Conservation (phyloP, 2,797 vertebrate species). For the Acipenser transmontanus region DNA sequence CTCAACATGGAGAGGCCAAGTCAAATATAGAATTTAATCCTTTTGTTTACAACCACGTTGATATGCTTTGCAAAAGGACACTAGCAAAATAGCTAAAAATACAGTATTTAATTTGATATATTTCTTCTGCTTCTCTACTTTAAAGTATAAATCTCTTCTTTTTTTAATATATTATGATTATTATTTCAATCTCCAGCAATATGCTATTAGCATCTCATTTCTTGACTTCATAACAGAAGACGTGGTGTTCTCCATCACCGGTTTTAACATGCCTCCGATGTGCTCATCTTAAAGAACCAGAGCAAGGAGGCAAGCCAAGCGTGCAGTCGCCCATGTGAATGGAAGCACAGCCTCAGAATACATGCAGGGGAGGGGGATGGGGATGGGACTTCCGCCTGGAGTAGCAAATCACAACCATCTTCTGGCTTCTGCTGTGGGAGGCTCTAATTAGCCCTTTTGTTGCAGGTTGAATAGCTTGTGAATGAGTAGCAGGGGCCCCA, state of each 20-base stretch:
- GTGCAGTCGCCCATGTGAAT: conserved; percentile 39
- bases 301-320: conserved; percentile 59
- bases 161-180: conserved; percentile 32
- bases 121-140: no score
- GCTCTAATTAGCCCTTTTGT: conserved; percentile 72
- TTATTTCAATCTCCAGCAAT: conserved; percentile 57
- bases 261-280: conserved; percentile 51
- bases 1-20: no score
- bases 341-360: conserved; percentile 50
- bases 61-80: no score
- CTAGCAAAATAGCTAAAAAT: no score
- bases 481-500: conserved; percentile 47
- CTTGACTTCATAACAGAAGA: conserved; percentile 63
- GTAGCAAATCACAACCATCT: conserved; percentile 64
- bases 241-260: conserved; percentile 51
- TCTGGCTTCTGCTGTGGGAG: conserved; percentile 56
- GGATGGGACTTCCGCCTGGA: conserved; percentile 27
- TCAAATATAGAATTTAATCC: no score
- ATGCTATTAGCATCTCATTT: conserved; percentile 67
- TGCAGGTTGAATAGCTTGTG: conserved; percentile 55
- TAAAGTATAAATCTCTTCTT: no score
- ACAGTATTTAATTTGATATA: no score
- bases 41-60: no score
- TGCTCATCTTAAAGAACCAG: conserved; percentile 53
- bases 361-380: conserved; percentile 38